A percentile compares a stretch with the other conserved stretches of the same genome.
Conservation (phyloP, 1,140 invertebrate species). For the Lysiphlebus fabarum region DNA sequence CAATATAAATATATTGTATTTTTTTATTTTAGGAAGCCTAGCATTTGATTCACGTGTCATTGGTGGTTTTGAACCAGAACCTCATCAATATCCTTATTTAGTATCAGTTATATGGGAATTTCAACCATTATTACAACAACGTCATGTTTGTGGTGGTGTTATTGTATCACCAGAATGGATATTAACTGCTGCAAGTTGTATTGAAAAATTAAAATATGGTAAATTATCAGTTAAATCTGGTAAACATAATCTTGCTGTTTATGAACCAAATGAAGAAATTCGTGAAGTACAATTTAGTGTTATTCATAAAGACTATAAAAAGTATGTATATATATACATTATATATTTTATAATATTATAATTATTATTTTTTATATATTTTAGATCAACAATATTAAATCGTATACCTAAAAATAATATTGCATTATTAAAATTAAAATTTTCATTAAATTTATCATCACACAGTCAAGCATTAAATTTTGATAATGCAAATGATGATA, state of each 20-base stretch:
- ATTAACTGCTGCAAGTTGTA: slow-evolving; percentile 57
- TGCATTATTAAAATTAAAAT: slow-evolving; percentile 59
- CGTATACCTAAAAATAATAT: slow-evolving; percentile 61
- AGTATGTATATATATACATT: slow-evolving; percentile 29
- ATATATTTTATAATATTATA: too few species aligned
- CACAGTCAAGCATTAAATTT: slow-evolving; percentile 55
- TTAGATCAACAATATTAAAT: slow-evolving; percentile 25
- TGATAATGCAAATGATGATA: slow-evolving; percentile 42
- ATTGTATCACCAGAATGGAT: slow-evolving; percentile 50
- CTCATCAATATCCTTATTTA: slow-evolving; percentile 47
- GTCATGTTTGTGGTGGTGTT: slow-evolving; percentile 56
- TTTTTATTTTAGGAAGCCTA: background rate
- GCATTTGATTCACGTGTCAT: slow-evolving; percentile 30
- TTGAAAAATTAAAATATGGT: slow-evolving; percentile 29
- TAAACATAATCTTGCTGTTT: slow-evolving; percentile 36
- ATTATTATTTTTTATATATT: slow-evolving; percentile 13
- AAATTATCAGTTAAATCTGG: slow-evolving; percentile 40
- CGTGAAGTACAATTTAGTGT: slow-evolving; percentile 44
- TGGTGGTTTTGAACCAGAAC: slow-evolving; percentile 30
- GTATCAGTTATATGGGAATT: slow-evolving; percentile 30
- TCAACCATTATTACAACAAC: slow-evolving; percentile 17
- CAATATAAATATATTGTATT: too few species aligned
- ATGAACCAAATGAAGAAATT: slow-evolving; percentile 46
- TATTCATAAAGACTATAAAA: slow-evolving; percentile 49
- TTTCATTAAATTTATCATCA: slow-evolving; percentile 56